Percentiles rank a stretch among this genome's conserved stretches.
Evolutionary conservation across 2,888 invertebrate species (phyloP).

Genomic region (Drosophila infuscata): DNA sequence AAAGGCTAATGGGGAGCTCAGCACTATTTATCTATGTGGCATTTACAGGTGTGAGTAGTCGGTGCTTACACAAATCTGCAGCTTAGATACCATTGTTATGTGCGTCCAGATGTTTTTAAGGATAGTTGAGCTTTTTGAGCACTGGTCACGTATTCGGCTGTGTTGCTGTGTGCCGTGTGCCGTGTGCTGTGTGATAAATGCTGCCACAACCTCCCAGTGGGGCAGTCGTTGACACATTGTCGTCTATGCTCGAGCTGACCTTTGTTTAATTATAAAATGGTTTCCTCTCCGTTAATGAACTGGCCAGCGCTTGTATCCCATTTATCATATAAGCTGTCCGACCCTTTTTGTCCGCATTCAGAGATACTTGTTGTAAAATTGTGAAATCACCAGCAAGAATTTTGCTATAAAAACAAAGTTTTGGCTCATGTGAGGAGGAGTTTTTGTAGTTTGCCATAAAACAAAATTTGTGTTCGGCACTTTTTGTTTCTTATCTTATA

Average conservation of each 20-base stretch:
- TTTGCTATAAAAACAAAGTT: background rate
- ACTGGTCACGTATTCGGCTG: conserved; percentile 59
- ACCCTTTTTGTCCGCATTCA: conserved; percentile 17
- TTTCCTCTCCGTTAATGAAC: conserved; percentile 42
- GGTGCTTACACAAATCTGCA: conserved; percentile 32
- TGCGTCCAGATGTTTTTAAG: conserved; percentile 23
- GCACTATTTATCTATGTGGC: conserved; percentile 15
- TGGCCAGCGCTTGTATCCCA: conserved; percentile 10
- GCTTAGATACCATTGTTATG: conserved; percentile 15
- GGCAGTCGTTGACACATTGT: conserved; percentile 64
- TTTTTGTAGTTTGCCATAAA: background rate
- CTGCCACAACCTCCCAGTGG: conserved; percentile 10
- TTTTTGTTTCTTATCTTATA: background rate
- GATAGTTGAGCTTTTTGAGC: conserved; percentile 43
- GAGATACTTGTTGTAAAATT: conserved; percentile 14
- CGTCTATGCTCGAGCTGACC: conserved; percentile 43
- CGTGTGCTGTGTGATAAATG: conserved; percentile 58
- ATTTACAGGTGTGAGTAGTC: conserved; percentile 43
- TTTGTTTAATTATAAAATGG: conserved; percentile 63
- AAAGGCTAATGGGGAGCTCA: background rate
- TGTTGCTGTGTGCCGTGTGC: background rate
- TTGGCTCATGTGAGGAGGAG: background rate
- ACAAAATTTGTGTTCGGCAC: background rate
- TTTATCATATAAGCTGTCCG: conserved; percentile 23
- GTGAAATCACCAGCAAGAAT: background rate